Base-by-base conservation (phyloP, 2,797 vertebrate genomes). In the Huso huso region DNA sequence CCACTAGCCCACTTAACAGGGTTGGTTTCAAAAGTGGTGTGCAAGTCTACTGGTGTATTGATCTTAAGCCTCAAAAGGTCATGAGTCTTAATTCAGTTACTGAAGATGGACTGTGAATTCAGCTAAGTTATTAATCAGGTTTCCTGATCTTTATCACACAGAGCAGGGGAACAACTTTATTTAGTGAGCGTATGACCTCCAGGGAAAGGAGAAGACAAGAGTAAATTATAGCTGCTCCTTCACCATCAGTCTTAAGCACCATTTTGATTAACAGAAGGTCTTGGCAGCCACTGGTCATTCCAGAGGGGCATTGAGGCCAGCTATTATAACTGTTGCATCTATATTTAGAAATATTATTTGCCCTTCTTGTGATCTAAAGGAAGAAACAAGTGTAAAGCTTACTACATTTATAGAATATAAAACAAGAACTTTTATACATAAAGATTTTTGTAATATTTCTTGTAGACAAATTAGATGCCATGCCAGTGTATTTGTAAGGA, bases 211-310 rank as follows among this genome's bases (percentile, higher is more conserved):
- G 69, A 48, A 69, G 64, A 68, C 76, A 67, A 37, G 23, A 37
- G 77, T 74, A 68, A 73, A 73, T 74, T 73, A 71, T 57, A 48
- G 55, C 60, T 37, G 62, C 63, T 67, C 66, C 37, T 67, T 70
- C 72, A 70, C 75, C 77, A 80, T 80, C 75, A 69, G 76, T 83
- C 72, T 74, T 75, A 8, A 50, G 73, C 75, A 77, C 68, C 74
- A 71, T 52, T 73, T 18, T 49, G 8, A 63, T 61, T 65, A 57
- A n/a, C 13, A 64, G 62, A 64, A 66, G 67, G 6, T 48, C 18
- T 51, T 52, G 62, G 62, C 69, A 53, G 23, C 23, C 23, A 23
- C 23, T 23, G 23, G 23, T 37, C 23, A 37, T 37, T 37, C 23
- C 23, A 37, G 23, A 37, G 23, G 23, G 23, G 23, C 23, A 37